Base-by-base conservation (phyloP, 2,797 vertebrate species). In the Pteropus rufus region DNA sequence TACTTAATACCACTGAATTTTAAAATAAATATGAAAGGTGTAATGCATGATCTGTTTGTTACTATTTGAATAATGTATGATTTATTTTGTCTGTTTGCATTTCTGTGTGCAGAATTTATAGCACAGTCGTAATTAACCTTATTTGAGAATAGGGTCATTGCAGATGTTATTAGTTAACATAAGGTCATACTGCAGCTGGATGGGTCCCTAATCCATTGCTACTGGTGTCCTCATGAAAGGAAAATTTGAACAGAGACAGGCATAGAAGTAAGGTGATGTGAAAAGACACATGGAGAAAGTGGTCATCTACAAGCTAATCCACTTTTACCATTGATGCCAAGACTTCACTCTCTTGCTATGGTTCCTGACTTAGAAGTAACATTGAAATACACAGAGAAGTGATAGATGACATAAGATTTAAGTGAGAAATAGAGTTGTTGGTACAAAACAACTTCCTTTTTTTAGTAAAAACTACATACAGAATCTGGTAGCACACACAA, bases 311-410 rank as follows among this genome's bases (percentile, higher is more conserved):
- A 75, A 79, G 21, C 49, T 46, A 84, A 96, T 75, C n/a, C 73
- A 12, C 70, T 39, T 86, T 90, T 90, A 96, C 7, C 10, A 3
- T 80, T 6, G 16, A 69, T 79, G 19, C 44, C 65, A 89, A 95
- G 12, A 77, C 70, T 95, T 95, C 31, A 79, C 8, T 92, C 11
- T 95, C 49, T 31, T 21, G 64, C 26, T 31, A 10, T 62, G 87
- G 34, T 77, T 89, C 69, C 80, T 91, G 91, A 49, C 39, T 29
- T 85, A 82, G 49, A 95, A 86, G 54, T 93, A 76, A 73, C 56
- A 77, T 24, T 73, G 39, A 94, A 34, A 76, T 52, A n/a, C 49
- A 75, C 15, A 46, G 26, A 67, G 26, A 95, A 85, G 41, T 83
- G 21, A 60, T 56, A 88, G 94, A 56, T 81, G 41, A 93, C 88